These are phyloP conservation scores for Dexiosoma caninum DNA, from an alignment of 2,888 invertebrate species.

Conservation along the genomic window DNA sequence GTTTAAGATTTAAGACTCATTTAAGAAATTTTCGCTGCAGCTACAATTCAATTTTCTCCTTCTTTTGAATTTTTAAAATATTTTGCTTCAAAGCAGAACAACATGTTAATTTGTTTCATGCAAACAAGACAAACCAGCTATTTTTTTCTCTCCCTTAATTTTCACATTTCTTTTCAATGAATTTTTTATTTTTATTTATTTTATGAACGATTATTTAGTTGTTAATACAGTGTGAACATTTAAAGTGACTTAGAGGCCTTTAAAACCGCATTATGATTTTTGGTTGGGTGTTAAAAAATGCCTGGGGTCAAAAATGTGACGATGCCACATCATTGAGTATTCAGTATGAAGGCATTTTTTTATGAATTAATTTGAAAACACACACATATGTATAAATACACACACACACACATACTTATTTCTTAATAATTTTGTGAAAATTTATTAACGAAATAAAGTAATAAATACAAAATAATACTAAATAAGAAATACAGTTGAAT, in stretches of 20 bases:
- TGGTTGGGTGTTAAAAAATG: neutral
- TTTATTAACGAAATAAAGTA: too few species aligned
- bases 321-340: neutral
- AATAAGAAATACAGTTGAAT: too few species aligned
- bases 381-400: too few species aligned
- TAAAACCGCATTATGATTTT: constrained; percentile 5
- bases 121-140: constrained; percentile 4
- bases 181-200: neutral
- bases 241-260: neutral
- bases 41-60: too few species aligned
- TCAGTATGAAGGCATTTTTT: neutral
- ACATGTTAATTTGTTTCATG: constrained; percentile 27
- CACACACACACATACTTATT: too few species aligned
- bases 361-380: neutral
- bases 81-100: neutral
- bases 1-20: neutral
- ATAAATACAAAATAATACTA: too few species aligned
- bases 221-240: constrained; percentile 10
- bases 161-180: neutral
- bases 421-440: too few species aligned
- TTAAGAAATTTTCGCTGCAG: neutral
- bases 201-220: constrained; percentile 8
- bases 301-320: constrained; percentile 25
- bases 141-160: neutral
- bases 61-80: neutral